Evolutionary conservation across 2,797 vertebrate species (phyloP).

Genomic region (Danio tinwini): DNA sequence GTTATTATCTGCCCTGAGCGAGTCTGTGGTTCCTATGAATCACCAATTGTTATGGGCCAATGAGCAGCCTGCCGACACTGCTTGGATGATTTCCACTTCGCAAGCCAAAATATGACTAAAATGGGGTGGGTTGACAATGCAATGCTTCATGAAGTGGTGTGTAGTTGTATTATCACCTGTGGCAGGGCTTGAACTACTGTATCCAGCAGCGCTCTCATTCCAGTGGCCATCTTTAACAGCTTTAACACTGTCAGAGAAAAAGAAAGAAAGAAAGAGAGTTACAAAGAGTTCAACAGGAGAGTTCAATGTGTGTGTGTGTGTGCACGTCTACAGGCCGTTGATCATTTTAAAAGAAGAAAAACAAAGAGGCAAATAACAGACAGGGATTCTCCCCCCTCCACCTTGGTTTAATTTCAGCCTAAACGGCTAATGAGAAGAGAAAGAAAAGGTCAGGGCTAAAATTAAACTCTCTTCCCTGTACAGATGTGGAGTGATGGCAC

Average conservation of each 20-base stretch:
- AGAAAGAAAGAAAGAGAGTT: conserved; percentile 23
- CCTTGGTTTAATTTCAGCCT: conserved; percentile 66
- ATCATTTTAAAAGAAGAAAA: conserved; percentile 43
- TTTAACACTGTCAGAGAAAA: conserved; percentile 73
- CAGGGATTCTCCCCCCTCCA: conserved; percentile 45
- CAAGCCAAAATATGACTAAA: conserved; percentile 26
- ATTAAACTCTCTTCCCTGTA: conserved; percentile 52
- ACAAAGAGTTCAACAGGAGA: conserved; percentile 12
- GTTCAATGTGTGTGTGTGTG: conserved; percentile 14
- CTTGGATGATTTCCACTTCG: conserved; percentile 11
- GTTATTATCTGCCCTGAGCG: not conserved
- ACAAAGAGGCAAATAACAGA: conserved; percentile 34
- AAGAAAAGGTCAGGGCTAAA: conserved; percentile 66
- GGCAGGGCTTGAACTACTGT: conserved; percentile 96
- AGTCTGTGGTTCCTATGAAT: conserved; percentile 4
- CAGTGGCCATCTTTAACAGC: conserved; percentile 89
- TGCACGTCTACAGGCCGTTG: conserved; percentile 24
- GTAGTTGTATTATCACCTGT: conserved; percentile 81
- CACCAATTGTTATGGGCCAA: conserved; percentile 36
- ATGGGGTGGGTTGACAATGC: not conserved
- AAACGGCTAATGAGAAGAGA: conserved; percentile 62
- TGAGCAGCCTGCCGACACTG: not conserved
- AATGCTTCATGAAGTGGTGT: conserved; percentile 13
- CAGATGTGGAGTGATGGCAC: conserved; percentile 38
- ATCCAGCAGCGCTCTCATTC: conserved; percentile 96